Evolutionary conservation across 2,797 vertebrate species (phyloP), one percentile per base, ranked within the genome.

Genomic region (Ctenosaura bakeri): DNA sequence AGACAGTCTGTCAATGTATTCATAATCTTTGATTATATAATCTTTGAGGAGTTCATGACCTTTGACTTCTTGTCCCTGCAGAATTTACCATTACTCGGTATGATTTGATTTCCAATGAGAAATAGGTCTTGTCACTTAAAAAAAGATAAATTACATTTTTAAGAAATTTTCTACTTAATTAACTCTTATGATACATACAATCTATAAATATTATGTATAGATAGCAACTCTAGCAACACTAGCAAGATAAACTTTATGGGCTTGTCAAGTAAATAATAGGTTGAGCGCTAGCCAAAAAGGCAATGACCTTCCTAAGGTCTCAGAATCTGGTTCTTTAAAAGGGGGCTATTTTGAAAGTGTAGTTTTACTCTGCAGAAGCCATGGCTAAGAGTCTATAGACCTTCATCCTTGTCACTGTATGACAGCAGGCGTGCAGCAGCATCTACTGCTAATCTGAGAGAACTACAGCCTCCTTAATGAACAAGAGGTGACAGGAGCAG

Each of bases 381-480:
- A n/a, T 94, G 88, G 56, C 66, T 87, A 84, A 90, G 90, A 62
- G 42, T 62, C 59, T 32, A 85, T 92, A 93, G 26, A 52, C 12
- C 50, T 87, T 66, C 20, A 88, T 79, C 59, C 90, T 29, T 87
- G 87, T 91, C 77, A 46, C 84, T 80, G 74, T 89, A 89, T 94
- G 94, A 95, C 83, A 84, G 92, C 77, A 94, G 93, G 94, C 90
- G 93, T 20, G 91, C 90, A 96, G 96, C 96, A 96, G 85, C 96
- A 95, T 85, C 96, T 96, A 95, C 95, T 95, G 96, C 95, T 94
- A 95, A 91, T 91, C 90, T 82, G 90, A 78, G 88, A 92, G 96
- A 95, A 96, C 73, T 96, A 92, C 95, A 96, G 38, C 93, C 87
- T 87, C 74, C 82, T 0, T 0, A 0, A 71, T 0, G 64, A 93